phyloP scores from a whole-genome alignment of 2,888 invertebrate species.

The Coecobrya sp. region DNA sequence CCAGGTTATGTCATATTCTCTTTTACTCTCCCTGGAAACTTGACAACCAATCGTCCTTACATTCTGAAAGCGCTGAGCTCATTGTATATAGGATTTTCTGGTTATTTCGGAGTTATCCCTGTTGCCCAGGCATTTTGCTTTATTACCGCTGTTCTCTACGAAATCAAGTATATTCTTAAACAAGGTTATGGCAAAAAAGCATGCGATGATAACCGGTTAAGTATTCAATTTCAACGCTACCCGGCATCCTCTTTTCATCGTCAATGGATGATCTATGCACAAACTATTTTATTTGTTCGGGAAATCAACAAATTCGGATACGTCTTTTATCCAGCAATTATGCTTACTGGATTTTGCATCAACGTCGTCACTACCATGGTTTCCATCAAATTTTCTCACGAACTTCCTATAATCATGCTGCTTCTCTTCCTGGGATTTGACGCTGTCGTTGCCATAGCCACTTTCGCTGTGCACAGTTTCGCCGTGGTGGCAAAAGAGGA shows the following conservation, averaged over 20 bases:
- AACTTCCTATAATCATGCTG: neutral
- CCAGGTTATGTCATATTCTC: neutral
- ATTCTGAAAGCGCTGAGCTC: neutral
- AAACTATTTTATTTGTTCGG: neutral
- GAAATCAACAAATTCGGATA: neutral
- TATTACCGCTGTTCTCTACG: neutral
- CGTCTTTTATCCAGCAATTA: neutral
- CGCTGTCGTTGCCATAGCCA: neutral
- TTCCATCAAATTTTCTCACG: neutral
- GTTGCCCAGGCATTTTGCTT: neutral
- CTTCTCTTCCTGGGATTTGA: constrained; percentile 23
- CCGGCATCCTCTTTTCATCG: neutral
- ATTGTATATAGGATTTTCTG: neutral
- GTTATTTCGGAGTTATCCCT: neutral
- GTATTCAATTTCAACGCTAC: neutral
- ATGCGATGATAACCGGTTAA: neutral
- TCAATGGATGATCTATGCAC: neutral
- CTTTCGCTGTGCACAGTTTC: neutral
- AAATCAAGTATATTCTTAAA: constrained; percentile 12
- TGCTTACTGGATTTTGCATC: neutral
- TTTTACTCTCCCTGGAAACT: neutral
- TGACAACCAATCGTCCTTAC: neutral
- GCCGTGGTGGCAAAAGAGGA: neutral
- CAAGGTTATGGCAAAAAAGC: too few relatives aligned
- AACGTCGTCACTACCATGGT: constrained; percentile 13